Percentiles rank a stretch among this genome's conserved stretches.
Conservation (phyloP, 1,140 invertebrate species). For the Triops longicaudatus region DNA sequence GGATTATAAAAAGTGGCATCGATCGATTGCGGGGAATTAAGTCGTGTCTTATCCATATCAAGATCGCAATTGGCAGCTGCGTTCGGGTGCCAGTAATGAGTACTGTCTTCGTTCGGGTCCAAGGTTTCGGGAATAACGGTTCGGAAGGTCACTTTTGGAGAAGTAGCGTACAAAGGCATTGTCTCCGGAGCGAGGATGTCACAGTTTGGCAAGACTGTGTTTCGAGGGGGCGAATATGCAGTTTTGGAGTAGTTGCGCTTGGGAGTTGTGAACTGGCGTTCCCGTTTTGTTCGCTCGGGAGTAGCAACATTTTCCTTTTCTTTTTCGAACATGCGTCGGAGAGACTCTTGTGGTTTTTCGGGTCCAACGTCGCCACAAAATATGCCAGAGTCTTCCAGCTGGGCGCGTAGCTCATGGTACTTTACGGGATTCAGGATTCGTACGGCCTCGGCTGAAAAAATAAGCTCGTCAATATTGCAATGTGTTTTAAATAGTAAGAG, state of each 20-base stretch:
- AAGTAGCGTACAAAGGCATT: background rate
- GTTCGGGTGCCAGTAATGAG: background rate
- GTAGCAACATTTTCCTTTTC: background rate
- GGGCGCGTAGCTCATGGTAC: background rate
- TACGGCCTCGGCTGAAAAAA: background rate
- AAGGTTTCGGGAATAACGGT: background rate
- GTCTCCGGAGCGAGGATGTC: background rate
- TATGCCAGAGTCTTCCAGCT: background rate
- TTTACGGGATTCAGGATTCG: background rate
- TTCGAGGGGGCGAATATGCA: background rate
- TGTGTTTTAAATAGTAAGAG: too few relatives aligned
- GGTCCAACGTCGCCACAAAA: background rate
- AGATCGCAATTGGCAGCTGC: background rate
- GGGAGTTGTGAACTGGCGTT: background rate
- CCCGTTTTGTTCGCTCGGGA: background rate
- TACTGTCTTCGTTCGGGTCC: background rate
- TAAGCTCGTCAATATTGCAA: background rate
- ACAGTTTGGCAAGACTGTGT: background rate
- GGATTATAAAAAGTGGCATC: conserved; percentile 1
- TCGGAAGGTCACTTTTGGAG: background rate
- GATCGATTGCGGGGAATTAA: background rate
- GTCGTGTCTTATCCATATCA: background rate
- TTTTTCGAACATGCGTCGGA: background rate
- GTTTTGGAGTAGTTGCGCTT: background rate
- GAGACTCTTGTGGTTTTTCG: background rate